Base-by-base conservation (phyloP, 2,888 invertebrate species). In the Sthenelais limicola region DNA sequence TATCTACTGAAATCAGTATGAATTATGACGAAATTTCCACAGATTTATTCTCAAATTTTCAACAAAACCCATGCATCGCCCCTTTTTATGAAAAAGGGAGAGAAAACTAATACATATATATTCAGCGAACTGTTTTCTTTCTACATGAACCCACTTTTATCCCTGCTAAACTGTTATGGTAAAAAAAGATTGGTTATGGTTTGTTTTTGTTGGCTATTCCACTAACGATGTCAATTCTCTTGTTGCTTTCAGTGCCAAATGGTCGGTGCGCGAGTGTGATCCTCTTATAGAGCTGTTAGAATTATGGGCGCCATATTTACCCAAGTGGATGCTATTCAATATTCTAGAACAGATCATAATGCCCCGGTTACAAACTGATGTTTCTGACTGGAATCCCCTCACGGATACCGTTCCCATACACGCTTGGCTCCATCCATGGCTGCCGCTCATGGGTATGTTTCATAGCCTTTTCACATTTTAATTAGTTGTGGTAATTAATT, bases 341-440 rank as follows among this genome's bases (percentile, higher is more conserved):
- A 91, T 95, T 72, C 90, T 94, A n/a, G 92, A 96, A 70, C 93
- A 95, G 80, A 89, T 93, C 66, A 91, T 98, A 67, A 89, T 95
- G 81, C 95, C 96, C 0, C 78, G 83, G 58, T 78, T 90, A 15
- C 88, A 89, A 76, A 88, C 90, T 0, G 95, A 94, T 79, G 96
- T 96, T 0, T 91, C 94, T 54, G 81, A 77, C 70, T 98, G 99
- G 99, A 95, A 99, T 90, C 99, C 99, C 0, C 90, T 97, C 1
- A 94, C 94, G 0, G 98, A 99, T 86, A 94, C 94, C 0, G 92
- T 96, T 78, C 98, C 98, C 18, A 94, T 99, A 78, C 98, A 99
- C 87, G 92, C 93, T 3, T 99, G 99, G 99, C 92, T 98, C 75
- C 93, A 97, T 87, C 98, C 98, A 0, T 99, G 99, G 99, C 91